Evolutionary conservation across 2,113 vertebrate genomes (phyloP).

Genomic region (Otolemur garnettii): DNA sequence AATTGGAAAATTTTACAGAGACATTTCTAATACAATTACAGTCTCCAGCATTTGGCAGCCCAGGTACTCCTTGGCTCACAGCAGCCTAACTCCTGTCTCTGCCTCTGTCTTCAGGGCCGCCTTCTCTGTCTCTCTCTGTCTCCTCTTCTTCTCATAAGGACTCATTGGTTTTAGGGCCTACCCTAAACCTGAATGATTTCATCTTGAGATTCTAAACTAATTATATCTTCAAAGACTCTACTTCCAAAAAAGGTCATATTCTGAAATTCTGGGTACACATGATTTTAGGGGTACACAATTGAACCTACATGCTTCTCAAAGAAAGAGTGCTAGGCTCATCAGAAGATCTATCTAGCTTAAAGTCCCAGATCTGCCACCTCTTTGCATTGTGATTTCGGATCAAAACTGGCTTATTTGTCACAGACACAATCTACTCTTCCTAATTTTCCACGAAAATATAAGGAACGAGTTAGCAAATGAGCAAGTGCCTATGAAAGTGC

Average conservation of each 20-base stretch:
- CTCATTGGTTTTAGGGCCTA: neutral
- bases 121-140: neutral
- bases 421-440: neutral
- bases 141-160: neutral
- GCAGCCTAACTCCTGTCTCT: neutral
- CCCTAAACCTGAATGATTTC: neutral
- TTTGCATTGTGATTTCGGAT: neutral
- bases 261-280: neutral
- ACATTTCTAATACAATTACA: neutral
- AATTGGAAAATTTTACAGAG: neutral
- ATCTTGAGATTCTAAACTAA: neutral
- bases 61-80: neutral
- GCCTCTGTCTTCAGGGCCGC: neutral
- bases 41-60: neutral
- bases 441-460: neutral
- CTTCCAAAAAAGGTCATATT: neutral
- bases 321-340: neutral
- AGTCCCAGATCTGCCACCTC: neutral
- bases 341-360: neutral
- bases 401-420: neutral
- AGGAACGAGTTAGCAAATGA: neutral
- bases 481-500: neutral
- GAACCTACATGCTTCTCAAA: neutral
- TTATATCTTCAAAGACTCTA: neutral
- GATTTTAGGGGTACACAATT: neutral